Conservation (phyloP, 1,140 invertebrate genomes). For the Calosoma granatense region DNA sequence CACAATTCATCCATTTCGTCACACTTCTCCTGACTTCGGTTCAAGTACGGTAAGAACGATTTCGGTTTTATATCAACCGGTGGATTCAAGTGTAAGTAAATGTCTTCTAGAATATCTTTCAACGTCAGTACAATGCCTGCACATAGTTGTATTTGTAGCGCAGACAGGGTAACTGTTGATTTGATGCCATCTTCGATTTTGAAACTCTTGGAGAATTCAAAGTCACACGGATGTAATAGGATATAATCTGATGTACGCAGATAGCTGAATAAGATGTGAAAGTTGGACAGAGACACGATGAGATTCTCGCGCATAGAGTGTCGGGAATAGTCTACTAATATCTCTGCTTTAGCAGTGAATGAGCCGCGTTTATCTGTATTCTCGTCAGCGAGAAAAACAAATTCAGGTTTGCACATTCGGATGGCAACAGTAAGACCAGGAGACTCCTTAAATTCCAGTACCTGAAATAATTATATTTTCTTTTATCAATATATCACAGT, state of each 20-base stretch:
- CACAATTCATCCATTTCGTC: slow-evolving; percentile 54
- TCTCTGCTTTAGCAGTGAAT: slow-evolving; percentile 60
- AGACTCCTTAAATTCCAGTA: slow-evolving; percentile 27
- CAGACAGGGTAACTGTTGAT: slow-evolving; percentile 47
- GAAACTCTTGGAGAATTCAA: slow-evolving; percentile 55
- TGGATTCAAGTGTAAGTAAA: slow-evolving; percentile 41
- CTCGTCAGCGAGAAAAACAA: slow-evolving; percentile 64
- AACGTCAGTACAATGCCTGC: slow-evolving; percentile 60
- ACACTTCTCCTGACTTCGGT: slow-evolving; percentile 22
- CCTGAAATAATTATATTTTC: too few species aligned
- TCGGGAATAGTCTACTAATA: slow-evolving; percentile 60
- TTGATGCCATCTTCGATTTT: slow-evolving; percentile 53
- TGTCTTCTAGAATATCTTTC: slow-evolving; percentile 44
- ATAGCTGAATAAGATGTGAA: slow-evolving; percentile 52
- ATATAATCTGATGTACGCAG: slow-evolving; percentile 40
- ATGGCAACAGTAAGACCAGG: slow-evolving; percentile 55
- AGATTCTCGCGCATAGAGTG: slow-evolving; percentile 55
- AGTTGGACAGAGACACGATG: slow-evolving; percentile 50
- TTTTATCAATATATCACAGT: too few species aligned
- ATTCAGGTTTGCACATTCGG: slow-evolving; percentile 64
- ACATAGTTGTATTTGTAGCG: slow-evolving; percentile 61
- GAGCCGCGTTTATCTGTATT: slow-evolving; percentile 58
- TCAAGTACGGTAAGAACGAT: slow-evolving; percentile 9
- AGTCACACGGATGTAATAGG: slow-evolving; percentile 58
- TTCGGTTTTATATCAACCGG: slow-evolving; percentile 37